phyloP scores from a whole-genome alignment of 2,113 vertebrate genomes.

The Platichthys flesus region DNA sequence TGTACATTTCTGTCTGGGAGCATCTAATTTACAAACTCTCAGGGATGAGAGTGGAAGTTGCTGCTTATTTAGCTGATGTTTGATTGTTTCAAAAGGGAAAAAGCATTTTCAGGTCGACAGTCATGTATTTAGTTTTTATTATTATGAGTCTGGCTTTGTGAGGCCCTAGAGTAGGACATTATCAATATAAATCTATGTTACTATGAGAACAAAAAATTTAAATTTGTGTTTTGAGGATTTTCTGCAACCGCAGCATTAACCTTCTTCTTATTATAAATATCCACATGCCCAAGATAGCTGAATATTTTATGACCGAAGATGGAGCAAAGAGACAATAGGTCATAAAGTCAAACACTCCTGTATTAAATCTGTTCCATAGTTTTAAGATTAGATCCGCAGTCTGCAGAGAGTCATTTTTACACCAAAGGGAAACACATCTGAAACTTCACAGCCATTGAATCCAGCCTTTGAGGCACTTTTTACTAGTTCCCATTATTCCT shows the following conservation, averaged over 20 bases:
- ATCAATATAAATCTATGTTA: neutral
- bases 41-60: slow-evolving; percentile 23
- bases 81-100: neutral
- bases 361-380: slow-evolving; percentile 49
- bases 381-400: slow-evolving; percentile 43
- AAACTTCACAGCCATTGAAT: slow-evolving; percentile 50
- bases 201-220: slow-evolving; percentile 26
- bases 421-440: slow-evolving; percentile 11
- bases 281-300: slow-evolving; percentile 31
- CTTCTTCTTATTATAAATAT: slow-evolving; percentile 51
- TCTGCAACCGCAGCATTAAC: slow-evolving; percentile 44
- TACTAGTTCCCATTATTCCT: slow-evolving; percentile 36
- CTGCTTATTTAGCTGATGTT: neutral
- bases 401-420: slow-evolving; percentile 35
- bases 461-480: slow-evolving; percentile 44
- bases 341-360: slow-evolving; percentile 45
- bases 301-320: slow-evolving; percentile 55
- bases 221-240: slow-evolving; percentile 48
- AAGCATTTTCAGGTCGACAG: neutral
- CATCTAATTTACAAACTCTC: slow-evolving; percentile 15
- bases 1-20: slow-evolving; percentile 32
- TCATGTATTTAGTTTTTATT: neutral
- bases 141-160: slow-evolving; percentile 7
- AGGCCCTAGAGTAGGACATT: neutral
- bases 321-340: slow-evolving; percentile 51